Percentiles rank a stretch among this genome's conserved stretches.
Evolutionary conservation across 2,797 vertebrate species (phyloP).

Genomic region (Lagodon rhomboides): DNA sequence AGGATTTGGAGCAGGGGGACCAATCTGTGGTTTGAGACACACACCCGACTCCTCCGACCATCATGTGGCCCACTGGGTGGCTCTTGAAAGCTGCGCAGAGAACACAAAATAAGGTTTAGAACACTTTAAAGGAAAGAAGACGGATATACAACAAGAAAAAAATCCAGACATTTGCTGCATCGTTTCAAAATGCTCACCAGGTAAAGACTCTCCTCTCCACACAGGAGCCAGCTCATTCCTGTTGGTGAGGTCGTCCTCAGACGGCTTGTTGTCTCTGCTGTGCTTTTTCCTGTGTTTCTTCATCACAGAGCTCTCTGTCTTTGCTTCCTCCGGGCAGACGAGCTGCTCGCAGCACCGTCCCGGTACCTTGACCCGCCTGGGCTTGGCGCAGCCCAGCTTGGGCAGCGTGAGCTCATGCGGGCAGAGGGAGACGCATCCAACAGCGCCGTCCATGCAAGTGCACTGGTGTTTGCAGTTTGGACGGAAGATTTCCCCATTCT

Average conservation of each 20-base stretch:
- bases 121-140: no score
- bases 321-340: constrained; percentile 83
- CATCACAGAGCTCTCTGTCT: constrained; percentile 59
- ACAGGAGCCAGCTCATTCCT: constrained; percentile 86
- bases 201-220: constrained; percentile 84
- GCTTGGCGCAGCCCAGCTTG: constrained; percentile 88
- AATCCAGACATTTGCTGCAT: no score
- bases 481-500: constrained; percentile 93
- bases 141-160: background rate
- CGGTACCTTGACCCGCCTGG: constrained; percentile 86
- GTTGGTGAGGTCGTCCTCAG: constrained; percentile 84
- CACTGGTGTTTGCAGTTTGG: constrained; percentile 96
- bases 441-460: constrained; percentile 92
- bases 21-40: constrained; percentile 90
- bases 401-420: constrained; percentile 88
- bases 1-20: constrained; percentile 93
- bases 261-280: constrained; percentile 70
- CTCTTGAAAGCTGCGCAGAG: constrained; percentile 83
- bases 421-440: constrained; percentile 92
- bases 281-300: constrained; percentile 83
- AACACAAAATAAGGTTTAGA: background rate
- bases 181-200: constrained; percentile 81
- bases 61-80: constrained; percentile 70
- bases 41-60: constrained; percentile 85
- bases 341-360: constrained; percentile 92